Base-by-base conservation (phyloP, 2,888 invertebrate genomes). In the Hyposoter didymator region DNA sequence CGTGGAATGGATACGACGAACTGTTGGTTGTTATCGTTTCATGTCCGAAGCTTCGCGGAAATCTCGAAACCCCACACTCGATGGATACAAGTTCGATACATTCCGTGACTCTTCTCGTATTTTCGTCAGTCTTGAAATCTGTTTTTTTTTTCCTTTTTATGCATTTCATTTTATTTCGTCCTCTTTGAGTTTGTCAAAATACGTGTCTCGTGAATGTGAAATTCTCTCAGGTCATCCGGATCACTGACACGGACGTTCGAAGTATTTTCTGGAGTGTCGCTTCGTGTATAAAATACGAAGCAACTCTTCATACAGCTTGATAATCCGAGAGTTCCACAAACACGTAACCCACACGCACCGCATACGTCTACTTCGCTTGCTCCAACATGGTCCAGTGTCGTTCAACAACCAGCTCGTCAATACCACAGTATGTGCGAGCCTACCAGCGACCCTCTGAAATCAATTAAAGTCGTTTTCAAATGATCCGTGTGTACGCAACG, bases 401-500 rank as follows among this genome's bases (percentile, higher is more conserved):
- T 69, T 73, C 75, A 80, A 85, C 47, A 76, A 66, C 82, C 43
- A 67, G 59, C 79, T 72, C 73, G 75, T 73, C 69, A 69, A 72
- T 62, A 78, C 70, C 19, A 64, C 64, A 74, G 76, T 74, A 28
- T 59, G 83, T 49, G 72, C 80, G 78, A 78, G 84, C 62, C 52
- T 64, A 32, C 52, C 70, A 55, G 47, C 67, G 82, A 87, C 87
- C 86, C 85, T 86, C 85, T 84, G 87, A 89, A 89, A 89, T 90
- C 88, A 89, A 90, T 90, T 90, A 90, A 89, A 90, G 87, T 87
- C 87, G 88, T 85, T 59, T 87, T 78, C 86, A 84, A 88, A 89
- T 82, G 88, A 88, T 90, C 88, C 90, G 90, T 90, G 90, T 89
- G 90, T 90, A 90, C 90, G 86, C 87, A 85, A 85, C 85, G 86